Evolutionary conservation across 2,113 vertebrate species (phyloP), one percentile per base, ranked within the genome.

Genomic region (Pelvicachromis taeniatus): DNA sequence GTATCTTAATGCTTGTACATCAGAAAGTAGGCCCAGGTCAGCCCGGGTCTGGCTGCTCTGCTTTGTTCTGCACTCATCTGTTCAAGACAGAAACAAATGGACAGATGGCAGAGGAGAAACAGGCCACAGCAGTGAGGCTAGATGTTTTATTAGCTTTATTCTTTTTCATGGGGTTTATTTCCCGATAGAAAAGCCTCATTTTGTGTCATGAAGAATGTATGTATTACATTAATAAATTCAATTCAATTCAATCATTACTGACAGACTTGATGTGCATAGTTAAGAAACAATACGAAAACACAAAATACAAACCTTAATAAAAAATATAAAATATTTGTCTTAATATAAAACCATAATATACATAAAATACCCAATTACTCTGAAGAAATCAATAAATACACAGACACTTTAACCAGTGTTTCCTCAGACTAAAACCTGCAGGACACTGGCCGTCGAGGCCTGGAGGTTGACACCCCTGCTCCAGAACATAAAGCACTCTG

Each of bases 21-120:
- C 52, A 86, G 77, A 83, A 78, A 81, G 2, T 75, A 26, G 58
- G 26, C 13, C 56, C 68, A 54, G 53, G 35, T 83, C 63, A 54
- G 45, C 35, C 19, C 1, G 26, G 35, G 52, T 84, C 61, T 33
- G 38, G 33, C 65, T 81, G 68, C 77, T n/a, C 55, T n/a, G 52
- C 77, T 81, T 77, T 87, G 79, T 87, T 84, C 42, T 23, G 4
- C 14, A 1, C 9, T 38, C 13, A 48, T 85, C 48, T 86, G 81
- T 81, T 86, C 45, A 55, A 50, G n/a, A 73, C 68, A 84, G 29
- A 86, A 88, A 88, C 53, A 82, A 82, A 77, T 65, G 48, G 68
- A 78, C 78, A 78, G 68, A 90, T 86, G 84, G 83, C 58, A 61
- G 61, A 52, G 40, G 11, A 80, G 88, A 80, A 80, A 50, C 50